Evolutionary conservation across 1,140 invertebrate genomes (phyloP).

Genomic region (Agrilus planipennis): DNA sequence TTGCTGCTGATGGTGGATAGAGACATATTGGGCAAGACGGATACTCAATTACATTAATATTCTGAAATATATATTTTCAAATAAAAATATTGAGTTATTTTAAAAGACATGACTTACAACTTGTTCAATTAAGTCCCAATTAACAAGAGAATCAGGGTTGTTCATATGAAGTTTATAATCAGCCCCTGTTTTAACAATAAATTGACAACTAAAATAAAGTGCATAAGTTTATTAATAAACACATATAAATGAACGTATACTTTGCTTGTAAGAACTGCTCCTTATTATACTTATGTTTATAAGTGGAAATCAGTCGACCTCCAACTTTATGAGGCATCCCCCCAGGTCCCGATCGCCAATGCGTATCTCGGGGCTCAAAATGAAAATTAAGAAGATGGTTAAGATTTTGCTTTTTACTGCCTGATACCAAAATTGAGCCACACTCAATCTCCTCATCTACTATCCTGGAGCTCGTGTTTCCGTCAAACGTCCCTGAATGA

Average conservation of each 20-base stretch:
- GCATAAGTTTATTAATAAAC: background rate
- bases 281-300: conserved; percentile 70
- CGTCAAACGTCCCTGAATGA: conserved; percentile 38
- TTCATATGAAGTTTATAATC: conserved; percentile 65
- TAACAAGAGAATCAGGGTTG: conserved; percentile 79
- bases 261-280: conserved; percentile 90
- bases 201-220: conserved; percentile 72
- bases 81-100: background rate
- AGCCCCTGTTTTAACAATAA: conserved; percentile 70
- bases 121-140: conserved; percentile 87
- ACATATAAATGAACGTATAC: conserved; percentile 40
- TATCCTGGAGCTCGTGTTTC: conserved; percentile 61
- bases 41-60: conserved; percentile 49
- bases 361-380: conserved; percentile 50
- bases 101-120: conserved; percentile 52
- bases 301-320: conserved; percentile 36
- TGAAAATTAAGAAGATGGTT: conserved; percentile 87
- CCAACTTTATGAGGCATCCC: conserved; percentile 21
- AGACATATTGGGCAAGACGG: conserved; percentile 87
- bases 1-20: conserved; percentile 66
- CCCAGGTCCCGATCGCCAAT: conserved; percentile 13
- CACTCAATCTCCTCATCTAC: conserved; percentile 55
- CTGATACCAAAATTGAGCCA: conserved; percentile 66
- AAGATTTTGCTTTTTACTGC: conserved; percentile 83
- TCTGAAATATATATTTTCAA: conserved; percentile 31